Base-by-base conservation (phyloP, 2,888 invertebrate species). In the Monoplex corrugatus region DNA sequence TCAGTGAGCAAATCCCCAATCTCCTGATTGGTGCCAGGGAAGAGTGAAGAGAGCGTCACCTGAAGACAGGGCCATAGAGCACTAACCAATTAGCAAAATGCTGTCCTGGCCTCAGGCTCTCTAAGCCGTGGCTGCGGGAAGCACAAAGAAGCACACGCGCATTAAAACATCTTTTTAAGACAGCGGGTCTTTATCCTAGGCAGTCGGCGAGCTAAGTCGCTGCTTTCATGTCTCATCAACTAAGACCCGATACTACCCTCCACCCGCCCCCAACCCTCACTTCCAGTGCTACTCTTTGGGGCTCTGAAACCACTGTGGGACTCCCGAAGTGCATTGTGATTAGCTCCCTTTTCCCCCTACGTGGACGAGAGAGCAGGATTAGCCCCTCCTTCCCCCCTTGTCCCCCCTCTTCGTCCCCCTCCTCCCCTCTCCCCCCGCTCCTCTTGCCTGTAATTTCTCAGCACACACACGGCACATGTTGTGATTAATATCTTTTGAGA, bases 401-500 rank as follows among this genome's bases (percentile, higher is more conserved):
- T 43, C 43, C 28, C 32, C 40, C 32, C 78, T 38, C 75, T 8
- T 2, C 2, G 10, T 75, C 23, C n/a, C 38, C 10, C 35, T 38
- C 35, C 23, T 23, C 23, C 35, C 38, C 35, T 72, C 35, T n/a
- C 35, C 35, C 35, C 19, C 38, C 35, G 8, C 75, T 75, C 16
- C 19, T 75, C 87, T 50, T n/a, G 80, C 80, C 88, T 83, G 83
- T 88, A 83, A 83, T 88, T 83, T 88, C 88, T 88, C 32, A 13
- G 57, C 87, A 83, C 82, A 87, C 40, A 68, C 82, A 78, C 87
- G 84, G 84, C 89, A 84, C 87, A 84, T 87, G 84, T 89, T 87
- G 82, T 89, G 89, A 89, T 89, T 89, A 89, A 89, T 89, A 89
- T 89, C 89, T 87, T 89, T 89, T 87, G 87, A 87, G 83, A 84